These are phyloP conservation scores for Atractosteus spatula DNA, from an alignment of 2,113 vertebrate genomes.

Conservation along the genomic window DNA sequence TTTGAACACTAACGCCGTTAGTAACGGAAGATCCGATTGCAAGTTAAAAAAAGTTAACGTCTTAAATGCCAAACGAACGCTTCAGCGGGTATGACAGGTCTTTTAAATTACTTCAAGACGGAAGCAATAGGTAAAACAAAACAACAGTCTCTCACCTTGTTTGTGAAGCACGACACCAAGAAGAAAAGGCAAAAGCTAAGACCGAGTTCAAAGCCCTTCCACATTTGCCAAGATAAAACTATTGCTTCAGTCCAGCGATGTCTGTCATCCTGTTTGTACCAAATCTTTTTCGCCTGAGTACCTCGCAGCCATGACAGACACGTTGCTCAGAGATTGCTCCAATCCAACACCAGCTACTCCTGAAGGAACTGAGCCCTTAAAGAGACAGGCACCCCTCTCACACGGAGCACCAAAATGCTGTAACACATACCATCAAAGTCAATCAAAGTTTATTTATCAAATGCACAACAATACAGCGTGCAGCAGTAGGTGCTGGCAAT, in stretches of 20 bases:
- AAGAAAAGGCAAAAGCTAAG: constrained; percentile 56
- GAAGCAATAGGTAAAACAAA: background rate
- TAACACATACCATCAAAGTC: no score
- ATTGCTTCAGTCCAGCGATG: no score
- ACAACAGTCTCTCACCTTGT: constrained; percentile 55
- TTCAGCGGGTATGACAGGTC: background rate
- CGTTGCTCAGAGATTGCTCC: constrained; percentile 27
- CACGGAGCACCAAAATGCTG: no score
- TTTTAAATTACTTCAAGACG: background rate
- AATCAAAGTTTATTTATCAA: no score
- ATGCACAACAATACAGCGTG: no score
- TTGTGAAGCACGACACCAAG: constrained; percentile 62
- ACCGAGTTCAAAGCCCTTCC: constrained; percentile 41
- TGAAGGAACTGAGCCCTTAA: constrained; percentile 42
- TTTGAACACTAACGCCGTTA: background rate
- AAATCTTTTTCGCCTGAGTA: background rate
- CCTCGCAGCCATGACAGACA: constrained; percentile 31
- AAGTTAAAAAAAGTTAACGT: background rate
- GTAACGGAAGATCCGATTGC: background rate
- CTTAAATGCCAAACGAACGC: no score
- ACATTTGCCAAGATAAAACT: constrained; percentile 38
- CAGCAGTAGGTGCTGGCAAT: no score
- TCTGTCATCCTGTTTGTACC: background rate
- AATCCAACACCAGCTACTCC: constrained; percentile 36
- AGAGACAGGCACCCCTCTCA: constrained; percentile 16